Evolutionary conservation across 2,113 vertebrate species (phyloP).

Genomic region (Litocranius walleri): DNA sequence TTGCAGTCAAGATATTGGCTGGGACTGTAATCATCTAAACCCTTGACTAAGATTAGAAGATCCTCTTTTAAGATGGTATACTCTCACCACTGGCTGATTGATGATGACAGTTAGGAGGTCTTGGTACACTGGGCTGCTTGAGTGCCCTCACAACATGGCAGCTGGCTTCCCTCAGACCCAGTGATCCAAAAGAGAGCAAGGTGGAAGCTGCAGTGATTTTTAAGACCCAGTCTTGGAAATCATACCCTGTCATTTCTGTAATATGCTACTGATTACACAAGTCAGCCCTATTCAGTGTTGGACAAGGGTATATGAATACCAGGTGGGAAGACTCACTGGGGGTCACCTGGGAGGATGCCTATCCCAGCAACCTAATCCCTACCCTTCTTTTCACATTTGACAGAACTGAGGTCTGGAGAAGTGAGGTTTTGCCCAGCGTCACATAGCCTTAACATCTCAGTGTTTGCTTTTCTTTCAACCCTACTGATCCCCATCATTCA

Average conservation of each 20-base stretch:
- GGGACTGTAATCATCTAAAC: not conserved
- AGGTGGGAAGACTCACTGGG: not conserved
- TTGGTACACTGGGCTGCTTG: not conserved
- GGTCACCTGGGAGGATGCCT: not conserved
- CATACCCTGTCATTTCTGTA: not conserved
- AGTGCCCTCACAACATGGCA: not conserved
- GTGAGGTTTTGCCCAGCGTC: not conserved
- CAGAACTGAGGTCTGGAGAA: not conserved
- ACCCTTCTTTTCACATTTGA: not conserved
- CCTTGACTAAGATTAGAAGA: not conserved
- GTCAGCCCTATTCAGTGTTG: not conserved
- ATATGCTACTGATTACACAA: not conserved
- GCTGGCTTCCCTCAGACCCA: not conserved
- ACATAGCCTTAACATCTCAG: not conserved
- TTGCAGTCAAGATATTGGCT: not conserved
- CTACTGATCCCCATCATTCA: not conserved
- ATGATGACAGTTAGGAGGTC: not conserved
- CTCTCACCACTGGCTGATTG: not conserved
- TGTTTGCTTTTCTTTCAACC: slow-evolving; percentile 30
- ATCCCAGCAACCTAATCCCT: not conserved
- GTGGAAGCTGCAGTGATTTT: not conserved
- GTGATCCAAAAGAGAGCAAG: not conserved
- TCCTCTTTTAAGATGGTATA: not conserved
- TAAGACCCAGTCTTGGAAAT: not conserved
- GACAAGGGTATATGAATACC: not conserved